phyloP scores from a whole-genome alignment of 2,797 vertebrate genomes.

The Brachyrhaphis roseni region DNA sequence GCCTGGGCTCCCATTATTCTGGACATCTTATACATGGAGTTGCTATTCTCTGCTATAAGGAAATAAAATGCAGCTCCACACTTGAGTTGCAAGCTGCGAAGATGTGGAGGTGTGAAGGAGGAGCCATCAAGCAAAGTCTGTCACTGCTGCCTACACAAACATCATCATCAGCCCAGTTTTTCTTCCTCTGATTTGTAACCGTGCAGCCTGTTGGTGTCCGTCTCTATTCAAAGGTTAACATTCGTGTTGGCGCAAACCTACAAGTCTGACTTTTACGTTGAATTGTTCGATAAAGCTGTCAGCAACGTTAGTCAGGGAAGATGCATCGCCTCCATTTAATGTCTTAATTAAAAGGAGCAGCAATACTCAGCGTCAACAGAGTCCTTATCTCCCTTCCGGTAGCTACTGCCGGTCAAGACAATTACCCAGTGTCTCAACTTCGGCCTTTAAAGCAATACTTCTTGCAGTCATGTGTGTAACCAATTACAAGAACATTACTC shows the following conservation, averaged over 20 bases:
- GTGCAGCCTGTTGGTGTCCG: background rate
- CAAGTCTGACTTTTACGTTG: background rate
- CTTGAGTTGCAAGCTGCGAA: constrained; percentile 18
- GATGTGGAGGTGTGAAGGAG: constrained; percentile 34
- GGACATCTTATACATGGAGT: background rate
- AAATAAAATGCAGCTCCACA: constrained; percentile 34
- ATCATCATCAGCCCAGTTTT: constrained; percentile 7
- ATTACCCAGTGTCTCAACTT: constrained; percentile 13
- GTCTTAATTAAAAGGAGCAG: constrained; percentile 16
- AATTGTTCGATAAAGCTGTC: background rate
- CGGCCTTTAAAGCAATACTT: constrained; percentile 4
- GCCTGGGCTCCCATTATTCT: background rate
- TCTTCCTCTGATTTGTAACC: background rate
- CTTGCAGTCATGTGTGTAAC: constrained; percentile 13
- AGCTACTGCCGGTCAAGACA: constrained; percentile 6
- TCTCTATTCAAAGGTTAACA: constrained; percentile 5
- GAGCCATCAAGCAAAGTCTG: constrained; percentile 29
- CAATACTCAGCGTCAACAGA: constrained; percentile 10
- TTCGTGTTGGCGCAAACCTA: background rate
- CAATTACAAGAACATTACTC: constrained; percentile 30
- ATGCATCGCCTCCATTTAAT: constrained; percentile 1
- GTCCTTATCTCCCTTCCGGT: constrained; percentile 6
- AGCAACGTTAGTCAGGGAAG: background rate
- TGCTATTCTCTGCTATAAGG: constrained; percentile 20
- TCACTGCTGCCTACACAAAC: constrained; percentile 29